Conservation (phyloP, 30 jellyfish, hydroid and myxozoan genomes). For the Aurelia sp. region DNA sequence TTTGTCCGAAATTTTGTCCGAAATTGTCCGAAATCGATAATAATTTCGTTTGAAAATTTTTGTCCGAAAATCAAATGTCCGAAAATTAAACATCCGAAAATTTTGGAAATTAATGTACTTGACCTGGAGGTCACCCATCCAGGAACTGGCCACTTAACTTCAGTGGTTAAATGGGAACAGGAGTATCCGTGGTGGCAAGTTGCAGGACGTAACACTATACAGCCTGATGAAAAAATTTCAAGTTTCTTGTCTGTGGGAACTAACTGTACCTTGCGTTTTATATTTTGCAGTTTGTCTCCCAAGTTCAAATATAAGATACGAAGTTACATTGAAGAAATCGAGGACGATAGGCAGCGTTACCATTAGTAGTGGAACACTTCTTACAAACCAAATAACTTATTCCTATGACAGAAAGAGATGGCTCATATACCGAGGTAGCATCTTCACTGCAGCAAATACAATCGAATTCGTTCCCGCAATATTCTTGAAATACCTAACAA, state of each 20-base stretch:
- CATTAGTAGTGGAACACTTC: slow-evolving; percentile 13
- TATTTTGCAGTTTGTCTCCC: slow-evolving; percentile 25
- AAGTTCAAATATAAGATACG: slow-evolving; percentile 24
- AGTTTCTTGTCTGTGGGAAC: background rate
- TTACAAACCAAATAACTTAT: background rate
- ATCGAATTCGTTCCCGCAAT: slow-evolving; percentile 24
- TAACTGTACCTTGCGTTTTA: background rate
- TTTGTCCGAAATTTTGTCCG: no score
- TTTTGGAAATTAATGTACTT: no score
- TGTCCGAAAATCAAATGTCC: no score
- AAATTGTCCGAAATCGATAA: no score
- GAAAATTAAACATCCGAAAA: no score
- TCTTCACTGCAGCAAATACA: background rate
- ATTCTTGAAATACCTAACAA: slow-evolving; percentile 2
- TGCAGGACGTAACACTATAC: no score
- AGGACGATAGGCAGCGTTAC: slow-evolving; percentile 9
- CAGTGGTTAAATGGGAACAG: no score
- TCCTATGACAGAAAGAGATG: slow-evolving; percentile 35
- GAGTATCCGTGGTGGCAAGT: no score
- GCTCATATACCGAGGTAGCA: slow-evolving; percentile 25
- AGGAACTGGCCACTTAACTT: no score
- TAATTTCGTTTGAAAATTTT: no score
- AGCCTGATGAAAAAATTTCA: no score
- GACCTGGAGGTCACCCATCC: no score
- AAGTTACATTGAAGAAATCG: slow-evolving; percentile 6